phyloP scores from a whole-genome alignment of 2,113 vertebrate genomes.

The Carollia perspicillata region DNA sequence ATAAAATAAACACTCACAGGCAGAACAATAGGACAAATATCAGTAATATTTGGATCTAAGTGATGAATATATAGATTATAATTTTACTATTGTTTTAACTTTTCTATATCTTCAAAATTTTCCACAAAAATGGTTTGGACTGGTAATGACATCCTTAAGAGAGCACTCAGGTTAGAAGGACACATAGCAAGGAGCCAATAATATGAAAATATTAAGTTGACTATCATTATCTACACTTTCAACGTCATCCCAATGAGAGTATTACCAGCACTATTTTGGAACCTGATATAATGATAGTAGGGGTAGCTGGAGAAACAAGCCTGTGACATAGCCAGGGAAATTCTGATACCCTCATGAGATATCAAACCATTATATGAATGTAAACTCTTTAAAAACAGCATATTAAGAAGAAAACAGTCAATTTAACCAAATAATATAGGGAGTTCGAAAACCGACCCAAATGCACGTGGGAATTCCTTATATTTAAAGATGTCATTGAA shows the following conservation, averaged over 20 bases:
- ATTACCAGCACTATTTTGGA: background rate
- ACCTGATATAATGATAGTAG: background rate
- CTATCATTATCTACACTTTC: background rate
- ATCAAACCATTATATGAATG: background rate
- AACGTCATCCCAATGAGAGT: background rate
- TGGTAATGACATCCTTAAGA: background rate
- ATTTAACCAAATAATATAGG: background rate
- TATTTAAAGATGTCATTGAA: background rate
- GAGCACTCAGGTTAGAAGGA: background rate
- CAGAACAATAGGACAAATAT: background rate
- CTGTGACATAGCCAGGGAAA: background rate
- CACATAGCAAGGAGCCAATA: background rate
- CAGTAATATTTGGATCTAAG: background rate
- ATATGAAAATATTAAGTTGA: background rate
- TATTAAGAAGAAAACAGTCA: background rate
- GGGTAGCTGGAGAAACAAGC: background rate
- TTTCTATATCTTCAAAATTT: background rate
- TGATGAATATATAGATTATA: background rate
- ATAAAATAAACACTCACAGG: background rate
- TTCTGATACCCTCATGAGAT: background rate
- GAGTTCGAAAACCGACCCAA: background rate
- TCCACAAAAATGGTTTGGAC: background rate
- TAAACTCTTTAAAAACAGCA: background rate
- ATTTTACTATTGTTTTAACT: background rate
- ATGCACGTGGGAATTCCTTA: background rate